Percentiles rank a stretch among this genome's conserved stretches.
Evolutionary conservation across 2,113 vertebrate genomes (phyloP).

Genomic region (Lota lota): DNA sequence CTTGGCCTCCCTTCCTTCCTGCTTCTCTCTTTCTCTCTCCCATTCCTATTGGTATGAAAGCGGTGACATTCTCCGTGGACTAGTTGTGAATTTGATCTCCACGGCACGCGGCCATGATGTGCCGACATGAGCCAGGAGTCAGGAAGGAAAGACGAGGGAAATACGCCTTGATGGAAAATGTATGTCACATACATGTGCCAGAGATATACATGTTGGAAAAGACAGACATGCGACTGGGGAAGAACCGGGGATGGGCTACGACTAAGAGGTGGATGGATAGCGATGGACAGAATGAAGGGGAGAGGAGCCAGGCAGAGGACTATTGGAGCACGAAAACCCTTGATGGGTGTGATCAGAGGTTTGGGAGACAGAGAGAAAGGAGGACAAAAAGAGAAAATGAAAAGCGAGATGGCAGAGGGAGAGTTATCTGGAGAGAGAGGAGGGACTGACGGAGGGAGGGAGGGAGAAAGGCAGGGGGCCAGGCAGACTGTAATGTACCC

Average conservation of each 20-base stretch:
- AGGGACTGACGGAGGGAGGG: background rate
- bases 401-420: background rate
- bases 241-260: background rate
- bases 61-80: background rate
- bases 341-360: too few species aligned
- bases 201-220: background rate
- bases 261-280: background rate
- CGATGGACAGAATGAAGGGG: background rate
- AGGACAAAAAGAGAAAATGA: background rate
- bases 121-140: background rate
- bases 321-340: too few species aligned
- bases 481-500: slow-evolving; percentile 33
- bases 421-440: background rate
- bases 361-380: background rate
- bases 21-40: background rate
- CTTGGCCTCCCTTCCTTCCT: background rate
- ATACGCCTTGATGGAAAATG: background rate
- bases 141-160: background rate
- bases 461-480: background rate
- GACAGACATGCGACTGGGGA: background rate
- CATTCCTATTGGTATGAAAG: background rate
- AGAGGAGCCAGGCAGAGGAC: background rate
- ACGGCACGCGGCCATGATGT: too few species aligned
- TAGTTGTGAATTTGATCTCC: background rate
- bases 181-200: background rate